Evolutionary conservation across 1,140 invertebrate genomes (phyloP), one percentile per base, ranked within the genome.

Genomic region (Drosophila saltans): DNA sequence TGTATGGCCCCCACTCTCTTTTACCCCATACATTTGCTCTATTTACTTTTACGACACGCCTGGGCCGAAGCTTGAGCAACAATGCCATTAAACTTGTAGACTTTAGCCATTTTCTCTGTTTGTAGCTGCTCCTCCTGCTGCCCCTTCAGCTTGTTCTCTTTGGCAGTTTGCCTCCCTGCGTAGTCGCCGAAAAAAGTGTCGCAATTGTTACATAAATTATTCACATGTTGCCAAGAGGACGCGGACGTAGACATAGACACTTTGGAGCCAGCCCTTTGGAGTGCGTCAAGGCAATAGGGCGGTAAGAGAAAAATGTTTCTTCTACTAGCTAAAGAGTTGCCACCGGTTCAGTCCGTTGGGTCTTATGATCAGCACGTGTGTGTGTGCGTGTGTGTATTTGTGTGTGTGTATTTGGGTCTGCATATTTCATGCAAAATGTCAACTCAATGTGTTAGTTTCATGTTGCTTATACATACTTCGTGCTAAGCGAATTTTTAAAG

Each of bases 181-280:
- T 58, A 59, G 45, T 30, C 41, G 41, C 39, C 21, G 26, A 64
- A 69, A 82, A 86, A 86, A 86, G 83, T 86, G 82, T 86, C 82
- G 82, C 82, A 86, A 86, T 86, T 86, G 82, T 86, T 88, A 83
- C 82, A 88, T 86, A 86, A 86, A 86, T 86, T 86, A 86, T 86
- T 86, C 82, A 86, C 80, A 83, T 67, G 79, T 52, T 72, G 75
- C 59, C 62, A 77, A 63, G 33, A 33, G n/a, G 8, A 39, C 33
- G 56, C 33, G 33, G 56, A 58, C 56, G 56, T 52, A 52, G 45
- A 52, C 56, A 58, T 21, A 58, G 56, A 58, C 56, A 36, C 56
- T 39, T 59, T 59, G 57, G 57, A 39, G 75, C 56, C 62, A 76
- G 64, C 48, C 62, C 66, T 33, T 36, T 8, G 52, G 66, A 61